phyloP scores from a whole-genome alignment of 2,888 invertebrate species.

The Nemotelus nigrinus region DNA sequence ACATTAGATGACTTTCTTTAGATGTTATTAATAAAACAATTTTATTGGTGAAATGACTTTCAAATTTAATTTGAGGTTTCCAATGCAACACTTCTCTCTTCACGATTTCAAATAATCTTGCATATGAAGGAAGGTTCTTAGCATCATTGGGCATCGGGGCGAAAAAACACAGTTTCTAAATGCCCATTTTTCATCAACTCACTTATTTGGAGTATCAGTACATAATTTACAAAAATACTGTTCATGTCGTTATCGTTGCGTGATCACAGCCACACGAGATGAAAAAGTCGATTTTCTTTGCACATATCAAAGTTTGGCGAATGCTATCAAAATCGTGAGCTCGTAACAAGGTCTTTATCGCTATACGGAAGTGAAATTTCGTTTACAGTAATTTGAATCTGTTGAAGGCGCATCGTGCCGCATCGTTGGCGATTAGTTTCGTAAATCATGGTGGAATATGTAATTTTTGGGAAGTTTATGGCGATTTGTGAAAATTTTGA shows the following conservation, averaged over 20 bases:
- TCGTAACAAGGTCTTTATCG: conserved; percentile 35
- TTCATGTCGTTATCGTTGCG: conserved; percentile 15
- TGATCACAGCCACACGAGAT: conserved; percentile 1
- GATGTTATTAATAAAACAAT: neutral
- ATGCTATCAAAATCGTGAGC: conserved; percentile 25
- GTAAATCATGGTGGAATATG: no score
- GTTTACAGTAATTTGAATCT: conserved; percentile 14
- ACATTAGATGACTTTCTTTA: neutral
- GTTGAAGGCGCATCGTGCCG: neutral
- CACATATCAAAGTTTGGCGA: conserved; percentile 22
- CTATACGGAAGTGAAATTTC: conserved; percentile 35
- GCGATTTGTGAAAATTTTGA: no score
- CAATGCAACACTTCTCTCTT: no score
- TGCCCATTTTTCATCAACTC: neutral
- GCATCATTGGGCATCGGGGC: no score
- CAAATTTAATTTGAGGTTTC: no score
- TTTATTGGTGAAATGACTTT: no score
- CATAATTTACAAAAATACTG: neutral
- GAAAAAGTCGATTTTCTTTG: neutral
- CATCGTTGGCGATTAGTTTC: no score
- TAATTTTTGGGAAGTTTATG: no score
- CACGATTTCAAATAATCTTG: no score
- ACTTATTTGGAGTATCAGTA: neutral
- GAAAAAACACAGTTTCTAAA: neutral
- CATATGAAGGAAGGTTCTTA: no score